Base-by-base conservation (phyloP, 1,140 invertebrate genomes). In the Limonius californicus region DNA sequence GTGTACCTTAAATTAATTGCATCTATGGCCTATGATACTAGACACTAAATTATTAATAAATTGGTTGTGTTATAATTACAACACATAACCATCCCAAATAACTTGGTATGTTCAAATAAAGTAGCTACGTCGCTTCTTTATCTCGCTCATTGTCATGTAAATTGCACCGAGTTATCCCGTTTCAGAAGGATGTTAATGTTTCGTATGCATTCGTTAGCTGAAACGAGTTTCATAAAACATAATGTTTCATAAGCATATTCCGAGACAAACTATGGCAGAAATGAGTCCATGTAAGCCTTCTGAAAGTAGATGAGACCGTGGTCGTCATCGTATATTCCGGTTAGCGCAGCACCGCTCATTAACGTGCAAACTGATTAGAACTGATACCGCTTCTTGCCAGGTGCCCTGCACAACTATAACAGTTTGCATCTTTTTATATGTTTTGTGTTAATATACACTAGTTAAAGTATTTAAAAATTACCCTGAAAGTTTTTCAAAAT, bases 241-340 rank as follows among this genome's bases (percentile, higher is more conserved):
- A 66, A 66, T 57, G 64, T 66, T 66, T 66, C 64, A 66, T 66
- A 66, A 66, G 64, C 64, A 61, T 65, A 65, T 65, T 65, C 64
- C 57, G 59, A 65, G 59, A 65, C 59, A 62, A 65, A 65, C 64
- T 61, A 57, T 35, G 39, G 57, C 57, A 35, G 64, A 61, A 65
- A 65, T 56, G 64, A 61, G 64, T 61, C 54, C 32, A 18, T 16
- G 53, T 56, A 47, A 54, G 27, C 53, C 54, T 53, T 61, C 54
- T 61, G 54, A 61, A 61, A 61, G 60, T 61, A 61, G 53, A 61
- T 57, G 60, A 61, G 50, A 23, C n/a, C 54, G 27, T 47, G 60
- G 60, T 61, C 60, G 54, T 61, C 53, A 56, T 50, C 53, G 53
- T 61, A 61, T 61, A 61, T 61, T 19, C 45, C 47, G 39, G 58